A percentile compares a stretch with the other conserved stretches of the same genome.
Evolutionary conservation across 2,113 vertebrate species (phyloP).

Genomic region (Loxodonta africana): DNA sequence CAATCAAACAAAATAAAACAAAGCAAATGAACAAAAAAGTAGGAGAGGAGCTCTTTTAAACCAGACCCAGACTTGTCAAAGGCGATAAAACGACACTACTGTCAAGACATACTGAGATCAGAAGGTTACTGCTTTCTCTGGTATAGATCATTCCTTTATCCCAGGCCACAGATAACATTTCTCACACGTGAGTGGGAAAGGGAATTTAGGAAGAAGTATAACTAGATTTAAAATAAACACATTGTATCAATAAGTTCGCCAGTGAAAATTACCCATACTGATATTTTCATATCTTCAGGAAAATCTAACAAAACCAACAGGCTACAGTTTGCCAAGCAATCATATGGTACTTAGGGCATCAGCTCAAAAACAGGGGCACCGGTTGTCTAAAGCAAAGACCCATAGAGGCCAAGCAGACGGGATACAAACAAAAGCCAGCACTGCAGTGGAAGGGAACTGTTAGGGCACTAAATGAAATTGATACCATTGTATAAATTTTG

Average conservation of each 20-base stretch:
- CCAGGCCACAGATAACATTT: not conserved
- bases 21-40: not conserved
- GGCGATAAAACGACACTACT: not conserved
- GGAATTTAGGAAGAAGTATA: not conserved
- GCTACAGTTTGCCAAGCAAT: not conserved
- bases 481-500: too few species aligned
- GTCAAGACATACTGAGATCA: not conserved
- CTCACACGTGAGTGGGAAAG: not conserved
- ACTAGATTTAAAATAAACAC: not conserved
- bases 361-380: too few species aligned
- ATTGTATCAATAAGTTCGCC: not conserved
- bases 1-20: not conserved
- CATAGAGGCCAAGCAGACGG: too few species aligned
- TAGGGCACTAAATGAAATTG: too few species aligned
- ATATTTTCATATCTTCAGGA: not conserved
- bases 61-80: not conserved
- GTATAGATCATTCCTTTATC: not conserved
- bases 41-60: not conserved
- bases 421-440: too few species aligned
- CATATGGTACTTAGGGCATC: not conserved
- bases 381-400: too few species aligned
- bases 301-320: not conserved
- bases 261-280: not conserved
- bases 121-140: not conserved
- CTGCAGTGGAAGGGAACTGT: too few species aligned